These are phyloP conservation scores for Hippocampus kuda DNA, from an alignment of 2,797 vertebrate genomes.

Conservation along the genomic window DNA sequence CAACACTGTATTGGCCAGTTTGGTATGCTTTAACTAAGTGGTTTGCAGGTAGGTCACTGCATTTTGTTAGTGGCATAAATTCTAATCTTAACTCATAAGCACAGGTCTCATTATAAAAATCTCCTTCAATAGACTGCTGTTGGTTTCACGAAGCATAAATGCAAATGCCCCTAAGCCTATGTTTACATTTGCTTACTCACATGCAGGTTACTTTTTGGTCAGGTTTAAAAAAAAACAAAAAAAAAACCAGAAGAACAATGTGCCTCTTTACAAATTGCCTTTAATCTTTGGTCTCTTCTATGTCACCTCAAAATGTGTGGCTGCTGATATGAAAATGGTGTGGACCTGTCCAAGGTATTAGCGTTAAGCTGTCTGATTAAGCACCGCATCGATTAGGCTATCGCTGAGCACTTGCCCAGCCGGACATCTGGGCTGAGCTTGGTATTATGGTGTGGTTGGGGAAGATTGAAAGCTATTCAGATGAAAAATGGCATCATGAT, in stretches of 20 bases:
- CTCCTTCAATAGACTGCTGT: not conserved
- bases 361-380: conserved; percentile 75
- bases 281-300: conserved; percentile 64
- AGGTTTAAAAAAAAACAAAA: not conserved
- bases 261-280: conserved; percentile 55
- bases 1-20: no score
- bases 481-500: conserved; percentile 18
- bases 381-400: conserved; percentile 67
- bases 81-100: not conserved
- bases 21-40: not conserved
- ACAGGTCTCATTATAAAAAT: not conserved
- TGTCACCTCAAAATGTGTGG: conserved; percentile 66
- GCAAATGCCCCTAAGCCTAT: not conserved
- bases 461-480: conserved; percentile 28
- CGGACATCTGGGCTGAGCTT: conserved; percentile 24
- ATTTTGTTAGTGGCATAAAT: not conserved
- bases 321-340: conserved; percentile 74
- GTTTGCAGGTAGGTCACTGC: not conserved
- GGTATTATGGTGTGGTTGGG: conserved; percentile 7
- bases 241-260: conserved; percentile 19
- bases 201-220: not conserved
- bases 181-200: not conserved
- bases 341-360: conserved; percentile 72
- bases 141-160: not conserved
- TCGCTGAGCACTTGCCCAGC: conserved; percentile 60